A percentile compares a stretch with the other conserved stretches of the same genome.
These are phyloP conservation scores for Isaurus tuberculatus DNA, from an alignment of 92 coral and sea anemone species.

Conservation along the genomic window DNA sequence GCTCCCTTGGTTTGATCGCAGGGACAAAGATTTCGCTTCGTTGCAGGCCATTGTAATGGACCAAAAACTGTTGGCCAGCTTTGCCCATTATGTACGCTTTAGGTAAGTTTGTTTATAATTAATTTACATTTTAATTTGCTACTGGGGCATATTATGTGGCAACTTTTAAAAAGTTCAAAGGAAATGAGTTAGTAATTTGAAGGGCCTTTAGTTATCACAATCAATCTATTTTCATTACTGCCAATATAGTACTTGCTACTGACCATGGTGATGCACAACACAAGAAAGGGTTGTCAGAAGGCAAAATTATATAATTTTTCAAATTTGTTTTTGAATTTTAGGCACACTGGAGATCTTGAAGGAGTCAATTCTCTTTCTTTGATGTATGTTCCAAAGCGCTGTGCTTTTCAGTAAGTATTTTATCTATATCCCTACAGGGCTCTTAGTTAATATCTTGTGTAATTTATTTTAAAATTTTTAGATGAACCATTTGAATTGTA, in stretches of 20 bases:
- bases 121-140: background rate
- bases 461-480: too few species aligned
- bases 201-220: slow-evolving; percentile 1
- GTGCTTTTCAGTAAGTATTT: slow-evolving; percentile 39
- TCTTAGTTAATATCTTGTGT: background rate
- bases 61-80: slow-evolving; percentile 47
- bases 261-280: background rate
- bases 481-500: slow-evolving; percentile 3
- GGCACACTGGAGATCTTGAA: slow-evolving; percentile 42
- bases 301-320: background rate
- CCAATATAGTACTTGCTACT: slow-evolving; percentile 1
- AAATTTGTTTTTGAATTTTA: background rate
- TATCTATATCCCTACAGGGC: background rate
- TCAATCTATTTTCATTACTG: background rate
- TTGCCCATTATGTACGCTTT: slow-evolving; percentile 59
- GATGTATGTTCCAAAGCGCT: slow-evolving; percentile 42
- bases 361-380: slow-evolving; percentile 22
- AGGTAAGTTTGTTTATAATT: slow-evolving; percentile 45
- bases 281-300: slow-evolving; percentile 1
- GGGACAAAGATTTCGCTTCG: slow-evolving; percentile 61
- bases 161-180: background rate
- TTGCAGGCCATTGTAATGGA: slow-evolving; percentile 55
- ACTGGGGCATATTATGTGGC: background rate
- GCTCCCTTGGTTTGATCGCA: slow-evolving; percentile 62
- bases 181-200: background rate